Conservation (phyloP, 2,113 vertebrate genomes). For the Kryptolebias marmoratus region DNA sequence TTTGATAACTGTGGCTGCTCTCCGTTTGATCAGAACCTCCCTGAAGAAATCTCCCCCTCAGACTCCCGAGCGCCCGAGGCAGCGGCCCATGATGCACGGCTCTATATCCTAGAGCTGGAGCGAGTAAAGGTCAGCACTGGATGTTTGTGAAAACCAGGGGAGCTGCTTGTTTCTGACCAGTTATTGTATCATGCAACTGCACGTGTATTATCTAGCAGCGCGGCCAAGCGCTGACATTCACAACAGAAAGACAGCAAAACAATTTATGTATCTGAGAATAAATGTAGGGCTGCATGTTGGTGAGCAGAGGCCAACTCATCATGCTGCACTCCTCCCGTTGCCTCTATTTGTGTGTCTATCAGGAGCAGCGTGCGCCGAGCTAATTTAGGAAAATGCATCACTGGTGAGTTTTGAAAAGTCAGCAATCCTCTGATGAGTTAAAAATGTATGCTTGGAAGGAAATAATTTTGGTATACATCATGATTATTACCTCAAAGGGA, state of each 20-base stretch:
- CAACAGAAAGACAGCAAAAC: conserved; percentile 21
- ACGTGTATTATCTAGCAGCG: conserved; percentile 49
- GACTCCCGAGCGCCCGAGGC: conserved; percentile 72
- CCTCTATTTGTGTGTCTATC: conserved; percentile 62
- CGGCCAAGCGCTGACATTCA: conserved; percentile 59
- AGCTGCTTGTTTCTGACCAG: conserved; percentile 63
- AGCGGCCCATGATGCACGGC: conserved; percentile 70
- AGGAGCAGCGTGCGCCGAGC: conserved; percentile 48
- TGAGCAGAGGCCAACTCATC: conserved; percentile 45
- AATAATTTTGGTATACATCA: conserved; percentile 65
- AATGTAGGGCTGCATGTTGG: conserved; percentile 38
- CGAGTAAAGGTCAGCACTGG: conserved; percentile 75
- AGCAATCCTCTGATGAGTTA: conserved; percentile 73
- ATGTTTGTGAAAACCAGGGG: conserved; percentile 69
- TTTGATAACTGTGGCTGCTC: conserved; percentile 69
- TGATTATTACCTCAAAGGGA: conserved; percentile 73
- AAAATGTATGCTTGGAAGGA: conserved; percentile 72
- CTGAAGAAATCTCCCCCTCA: conserved; percentile 64
- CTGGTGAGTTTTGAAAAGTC: conserved; percentile 62
- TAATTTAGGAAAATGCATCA: conserved; percentile 72
- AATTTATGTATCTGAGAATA: conserved; percentile 25
- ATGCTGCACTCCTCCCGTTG: conserved; percentile 48
- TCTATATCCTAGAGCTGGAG: conserved; percentile 71
- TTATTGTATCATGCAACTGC: conserved; percentile 61
- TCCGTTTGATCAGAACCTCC: conserved; percentile 70